Evolutionary conservation across 2,113 vertebrate species (phyloP), one percentile per base, ranked within the genome.

Genomic region (Motacilla alba): DNA sequence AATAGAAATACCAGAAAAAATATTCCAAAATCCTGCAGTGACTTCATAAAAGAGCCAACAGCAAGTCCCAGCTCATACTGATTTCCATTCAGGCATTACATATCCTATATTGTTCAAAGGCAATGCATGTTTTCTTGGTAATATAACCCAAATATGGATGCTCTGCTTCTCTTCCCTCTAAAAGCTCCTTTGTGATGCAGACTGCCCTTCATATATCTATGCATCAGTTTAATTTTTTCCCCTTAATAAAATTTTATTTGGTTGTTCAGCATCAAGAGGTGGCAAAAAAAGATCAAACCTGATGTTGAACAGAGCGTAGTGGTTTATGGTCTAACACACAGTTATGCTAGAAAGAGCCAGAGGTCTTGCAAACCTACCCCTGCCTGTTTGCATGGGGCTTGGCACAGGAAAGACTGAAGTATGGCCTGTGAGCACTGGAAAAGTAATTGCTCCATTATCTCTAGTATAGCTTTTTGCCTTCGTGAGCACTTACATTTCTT

Each of bases 381-480:
- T 63, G 64, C n/a, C 46, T 90, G 79, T 84, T 67, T 93, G 13
- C 41, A 37, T 35, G 33, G 47, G 69, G 46, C 50, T 91, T 80
- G 90, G 80, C 66, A 93, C 8, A 74, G 67, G 41, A 67, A 43
- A 59, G n/a, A 69, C 43, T 56, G 41, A 91, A 15, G 33, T 77
- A 77, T 70, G 76, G 69, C 41, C 79, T 91, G 10, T 70, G 74
- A 96, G 78, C 50, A n/a, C 67, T 91, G 82, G 79, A 83, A 93
- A 97, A 92, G 55, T 96, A 96, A 97, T 96, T 95, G 69, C 59
- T 96, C 55, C 24, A 88, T 97, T 97, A 95, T 93, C 69, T 89
- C 43, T 43, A n/a, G 18, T 85, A 28, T 59, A 76, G 58, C 49
- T 70, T 79, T 96, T 95, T 91, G 26, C 72, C 63, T 96, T 95